Percentiles rank a stretch among this genome's conserved stretches.
These are phyloP conservation scores for Ametastegia equiseti DNA, from an alignment of 2,888 invertebrate genomes.

Conservation along the genomic window DNA sequence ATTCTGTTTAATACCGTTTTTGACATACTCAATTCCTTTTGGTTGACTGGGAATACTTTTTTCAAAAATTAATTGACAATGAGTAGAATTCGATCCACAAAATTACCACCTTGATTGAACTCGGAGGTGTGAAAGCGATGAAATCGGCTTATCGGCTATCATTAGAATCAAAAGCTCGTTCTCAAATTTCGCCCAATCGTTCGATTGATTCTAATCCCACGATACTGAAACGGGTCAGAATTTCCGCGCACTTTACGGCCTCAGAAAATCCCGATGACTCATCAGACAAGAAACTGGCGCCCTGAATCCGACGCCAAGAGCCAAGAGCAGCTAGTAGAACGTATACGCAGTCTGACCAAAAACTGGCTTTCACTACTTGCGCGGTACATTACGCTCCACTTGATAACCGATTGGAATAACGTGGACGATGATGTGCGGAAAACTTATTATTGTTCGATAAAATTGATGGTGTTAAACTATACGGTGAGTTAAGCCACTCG, in stretches of 20 bases:
- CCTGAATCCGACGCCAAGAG: no score
- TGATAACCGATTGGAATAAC: background rate
- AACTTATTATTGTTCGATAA: conserved; percentile 5
- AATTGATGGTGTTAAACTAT: background rate
- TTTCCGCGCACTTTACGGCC: background rate
- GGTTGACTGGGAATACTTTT: no score
- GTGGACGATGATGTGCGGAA: background rate
- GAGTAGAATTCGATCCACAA: no score
- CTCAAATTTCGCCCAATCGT: background rate
- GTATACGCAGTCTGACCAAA: conserved; percentile 24
- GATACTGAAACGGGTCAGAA: background rate
- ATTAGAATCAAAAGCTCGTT: background rate
- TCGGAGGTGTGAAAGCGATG: no score
- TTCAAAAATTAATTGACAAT: no score
- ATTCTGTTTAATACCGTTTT: no score
- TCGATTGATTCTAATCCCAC: background rate
- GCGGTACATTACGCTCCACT: background rate
- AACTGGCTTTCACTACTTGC: conserved; percentile 1
- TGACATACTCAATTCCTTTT: no score
- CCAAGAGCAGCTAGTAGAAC: no score
- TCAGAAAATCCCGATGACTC: background rate
- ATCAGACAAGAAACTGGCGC: no score
- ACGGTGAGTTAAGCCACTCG: background rate
- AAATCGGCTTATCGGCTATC: background rate
- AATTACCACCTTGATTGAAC: no score